Evolutionary conservation across 2,113 vertebrate genomes (phyloP).

Genomic region (Sclerurus mexicanus): DNA sequence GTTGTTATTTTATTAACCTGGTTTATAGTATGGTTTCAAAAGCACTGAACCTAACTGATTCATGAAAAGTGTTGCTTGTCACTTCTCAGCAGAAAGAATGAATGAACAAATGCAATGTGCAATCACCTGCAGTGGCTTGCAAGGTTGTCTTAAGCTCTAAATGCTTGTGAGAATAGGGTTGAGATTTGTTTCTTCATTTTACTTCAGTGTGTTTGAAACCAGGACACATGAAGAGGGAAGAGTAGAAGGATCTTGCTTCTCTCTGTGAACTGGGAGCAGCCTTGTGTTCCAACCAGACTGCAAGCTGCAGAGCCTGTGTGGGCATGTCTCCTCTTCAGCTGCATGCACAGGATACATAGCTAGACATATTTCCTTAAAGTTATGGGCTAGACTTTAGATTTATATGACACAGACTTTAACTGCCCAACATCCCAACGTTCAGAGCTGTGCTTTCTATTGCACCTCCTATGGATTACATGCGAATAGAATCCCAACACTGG

Average conservation of each 20-base stretch:
- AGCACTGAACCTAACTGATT: not conserved
- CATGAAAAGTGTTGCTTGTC: not conserved
- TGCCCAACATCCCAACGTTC: not conserved
- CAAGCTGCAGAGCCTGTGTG: not conserved
- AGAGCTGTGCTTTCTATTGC: not conserved
- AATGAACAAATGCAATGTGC: rapidly evolving
- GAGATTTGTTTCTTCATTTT: not conserved
- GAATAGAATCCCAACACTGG: not conserved
- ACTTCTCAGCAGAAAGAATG: not conserved
- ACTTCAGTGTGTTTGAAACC: not conserved
- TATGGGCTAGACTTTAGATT: not conserved
- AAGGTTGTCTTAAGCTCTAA: not conserved
- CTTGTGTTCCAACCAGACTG: not conserved
- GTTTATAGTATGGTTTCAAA: not conserved
- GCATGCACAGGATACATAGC: too few species aligned
- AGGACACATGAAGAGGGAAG: not conserved
- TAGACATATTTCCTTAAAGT: not conserved
- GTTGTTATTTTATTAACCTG: not conserved
- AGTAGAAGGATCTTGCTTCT: not conserved
- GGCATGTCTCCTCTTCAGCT: not conserved
- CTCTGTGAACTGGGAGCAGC: rapidly evolving
- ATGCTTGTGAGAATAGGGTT: not conserved
- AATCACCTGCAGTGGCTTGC: not conserved
- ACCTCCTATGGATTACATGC: not conserved
- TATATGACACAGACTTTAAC: not conserved